Evolutionary conservation across 2,888 invertebrate genomes (phyloP).

Genomic region (Cenopis cana): DNA sequence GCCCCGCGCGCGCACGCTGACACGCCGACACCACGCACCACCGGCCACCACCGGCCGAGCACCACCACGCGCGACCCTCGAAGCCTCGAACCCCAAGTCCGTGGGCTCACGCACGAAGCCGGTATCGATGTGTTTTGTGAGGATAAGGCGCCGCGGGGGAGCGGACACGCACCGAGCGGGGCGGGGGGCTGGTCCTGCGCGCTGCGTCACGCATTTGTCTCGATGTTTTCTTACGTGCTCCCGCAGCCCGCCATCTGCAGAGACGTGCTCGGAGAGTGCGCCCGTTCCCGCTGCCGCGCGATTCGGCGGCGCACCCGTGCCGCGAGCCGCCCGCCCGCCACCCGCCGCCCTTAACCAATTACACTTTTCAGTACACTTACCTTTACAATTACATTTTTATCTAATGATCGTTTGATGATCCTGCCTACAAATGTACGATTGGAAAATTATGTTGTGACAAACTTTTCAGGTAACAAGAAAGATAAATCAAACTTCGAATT

Average conservation of each 20-base stretch:
- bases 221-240: slow-evolving; percentile 75
- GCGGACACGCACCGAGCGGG: slow-evolving; percentile 63
- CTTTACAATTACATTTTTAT: neutral
- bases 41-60: slow-evolving; percentile 49
- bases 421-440: neutral
- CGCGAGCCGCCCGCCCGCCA: slow-evolving; percentile 47
- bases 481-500: neutral
- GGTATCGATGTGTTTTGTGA: slow-evolving; percentile 79
- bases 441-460: neutral
- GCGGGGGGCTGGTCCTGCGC: slow-evolving; percentile 78
- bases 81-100: slow-evolving; percentile 56
- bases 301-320: slow-evolving; percentile 51
- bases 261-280: slow-evolving; percentile 59
- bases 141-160: slow-evolving; percentile 56
- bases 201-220: slow-evolving; percentile 84
- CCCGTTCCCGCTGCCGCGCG: slow-evolving; percentile 45
- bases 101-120: slow-evolving; percentile 76
- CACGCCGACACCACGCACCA: slow-evolving; percentile 57
- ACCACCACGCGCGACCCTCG: slow-evolving; percentile 56
- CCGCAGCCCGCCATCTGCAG: slow-evolving; percentile 78
- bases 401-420: neutral
- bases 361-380: slow-evolving; percentile 15
- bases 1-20: slow-evolving; percentile 66
- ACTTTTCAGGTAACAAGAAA: neutral
- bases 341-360: slow-evolving; percentile 1